A percentile compares a stretch with the other conserved stretches of the same genome.
Evolutionary conservation across 2,113 vertebrate species (phyloP).

Genomic region (Corythornis cristatus): DNA sequence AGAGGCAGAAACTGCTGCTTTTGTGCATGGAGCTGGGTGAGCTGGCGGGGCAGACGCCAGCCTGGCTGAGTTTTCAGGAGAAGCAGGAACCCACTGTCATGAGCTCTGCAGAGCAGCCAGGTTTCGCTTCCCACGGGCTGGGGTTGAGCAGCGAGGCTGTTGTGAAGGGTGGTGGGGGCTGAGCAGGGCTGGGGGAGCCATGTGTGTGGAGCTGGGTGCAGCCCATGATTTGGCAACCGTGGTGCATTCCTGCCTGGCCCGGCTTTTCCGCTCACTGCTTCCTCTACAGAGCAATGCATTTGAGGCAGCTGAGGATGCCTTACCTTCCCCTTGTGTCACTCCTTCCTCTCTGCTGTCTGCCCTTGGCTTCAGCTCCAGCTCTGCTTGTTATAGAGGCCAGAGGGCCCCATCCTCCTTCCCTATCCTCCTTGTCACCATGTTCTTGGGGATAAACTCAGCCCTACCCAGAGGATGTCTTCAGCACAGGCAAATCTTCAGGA

Average conservation of each 20-base stretch:
- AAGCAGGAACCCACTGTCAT: fast-evolving
- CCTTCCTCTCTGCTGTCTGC: background rate
- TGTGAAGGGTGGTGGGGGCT: background rate
- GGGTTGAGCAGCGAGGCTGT: background rate
- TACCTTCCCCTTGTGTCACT: background rate
- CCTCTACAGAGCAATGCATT: background rate
- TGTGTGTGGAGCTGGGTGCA: background rate
- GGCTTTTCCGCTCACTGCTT: background rate
- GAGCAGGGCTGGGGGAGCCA: background rate
- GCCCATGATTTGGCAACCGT: background rate
- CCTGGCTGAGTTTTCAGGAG: background rate
- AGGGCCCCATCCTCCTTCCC: background rate
- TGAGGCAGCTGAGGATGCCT: background rate
- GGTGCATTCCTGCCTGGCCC: background rate
- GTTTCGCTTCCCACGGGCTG: fast-evolving
- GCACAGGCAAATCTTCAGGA: background rate
- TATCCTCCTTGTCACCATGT: fast-evolving
- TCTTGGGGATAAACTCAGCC: background rate
- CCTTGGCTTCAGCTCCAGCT: background rate
- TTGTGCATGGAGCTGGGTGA: fast-evolving
- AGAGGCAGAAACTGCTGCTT: background rate
- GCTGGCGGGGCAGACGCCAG: fast-evolving
- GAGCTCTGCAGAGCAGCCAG: fast-evolving
- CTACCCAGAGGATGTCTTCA: background rate
- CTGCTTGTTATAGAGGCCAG: background rate